Conservation (phyloP, 2,113 vertebrate genomes). For the Mustelus asterias region DNA sequence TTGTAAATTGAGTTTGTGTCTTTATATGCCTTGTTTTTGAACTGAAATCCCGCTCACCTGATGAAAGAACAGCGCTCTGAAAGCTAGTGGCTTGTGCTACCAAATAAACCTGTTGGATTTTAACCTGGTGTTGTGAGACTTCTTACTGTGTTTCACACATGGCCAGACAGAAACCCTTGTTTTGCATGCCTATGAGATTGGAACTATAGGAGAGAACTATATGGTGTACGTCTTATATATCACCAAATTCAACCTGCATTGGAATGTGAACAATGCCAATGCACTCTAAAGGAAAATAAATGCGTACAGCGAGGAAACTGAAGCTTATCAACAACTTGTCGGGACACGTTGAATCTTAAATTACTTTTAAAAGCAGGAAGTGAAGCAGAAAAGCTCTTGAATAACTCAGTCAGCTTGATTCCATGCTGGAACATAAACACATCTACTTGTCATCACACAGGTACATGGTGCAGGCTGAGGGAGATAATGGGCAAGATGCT, state of each 20-base stretch:
- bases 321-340: neutral
- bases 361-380: neutral
- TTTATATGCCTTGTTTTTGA: too few species aligned
- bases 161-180: neutral
- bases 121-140: too few species aligned
- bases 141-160: too few species aligned
- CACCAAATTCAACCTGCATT: neutral
- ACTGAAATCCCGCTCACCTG: too few species aligned
- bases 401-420: neutral
- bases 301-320: neutral
- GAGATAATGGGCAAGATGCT: neutral
- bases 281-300: neutral
- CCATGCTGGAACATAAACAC: slow-evolving; percentile 10
- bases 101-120: too few species aligned
- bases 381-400: neutral
- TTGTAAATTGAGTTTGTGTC: too few species aligned
- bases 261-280: neutral
- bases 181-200: neutral
- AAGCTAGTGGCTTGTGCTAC: too few species aligned
- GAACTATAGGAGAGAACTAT: neutral
- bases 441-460: slow-evolving; percentile 12
- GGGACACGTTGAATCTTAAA: neutral
- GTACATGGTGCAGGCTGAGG: neutral
- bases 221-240: neutral
- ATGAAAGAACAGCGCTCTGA: too few species aligned